phyloP scores from a whole-genome alignment of 2,113 vertebrate genomes.

The Nematolebias whitei region DNA sequence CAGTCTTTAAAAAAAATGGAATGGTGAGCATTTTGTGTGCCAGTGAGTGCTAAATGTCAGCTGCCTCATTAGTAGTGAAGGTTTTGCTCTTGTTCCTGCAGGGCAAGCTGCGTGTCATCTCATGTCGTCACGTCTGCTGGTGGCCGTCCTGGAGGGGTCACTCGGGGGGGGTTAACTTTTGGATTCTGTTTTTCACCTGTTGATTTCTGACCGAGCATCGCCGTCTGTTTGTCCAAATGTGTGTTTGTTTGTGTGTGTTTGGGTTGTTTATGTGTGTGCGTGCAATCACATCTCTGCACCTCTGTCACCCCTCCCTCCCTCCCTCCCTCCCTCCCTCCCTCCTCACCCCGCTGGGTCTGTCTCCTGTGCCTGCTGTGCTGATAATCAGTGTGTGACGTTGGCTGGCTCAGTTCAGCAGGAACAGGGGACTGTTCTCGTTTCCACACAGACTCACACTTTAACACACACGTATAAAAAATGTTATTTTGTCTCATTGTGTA shows the following conservation, averaged over 20 bases:
- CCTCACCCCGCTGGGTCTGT: constrained; percentile 72
- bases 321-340: not conserved
- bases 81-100: constrained; percentile 23
- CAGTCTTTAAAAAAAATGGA: constrained; percentile 20
- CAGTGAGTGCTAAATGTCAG: constrained; percentile 66
- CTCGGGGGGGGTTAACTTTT: not conserved
- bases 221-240: constrained; percentile 16
- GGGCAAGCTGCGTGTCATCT: constrained; percentile 37
- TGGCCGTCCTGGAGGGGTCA: constrained; percentile 7
- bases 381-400: constrained; percentile 88
- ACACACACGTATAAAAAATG: not conserved
- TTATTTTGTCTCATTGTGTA: not conserved
- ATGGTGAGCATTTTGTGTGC: constrained; percentile 16
- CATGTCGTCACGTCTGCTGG: constrained; percentile 31
- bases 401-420: constrained; percentile 90
- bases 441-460: constrained; percentile 27
- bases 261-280: constrained; percentile 25
- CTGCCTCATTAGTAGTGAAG: constrained; percentile 58
- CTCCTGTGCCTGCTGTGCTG: constrained; percentile 96
- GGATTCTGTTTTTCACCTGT: constrained; percentile 28
- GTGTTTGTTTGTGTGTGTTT: constrained; percentile 7
- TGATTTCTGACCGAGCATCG: constrained; percentile 35
- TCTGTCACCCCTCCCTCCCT: constrained; percentile 35
- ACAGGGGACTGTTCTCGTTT: constrained; percentile 78
- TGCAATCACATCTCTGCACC: no score